Evolutionary conservation across 2,113 vertebrate genomes (phyloP), one percentile per base, ranked within the genome.

Genomic region (Rafetus swinhoei): DNA sequence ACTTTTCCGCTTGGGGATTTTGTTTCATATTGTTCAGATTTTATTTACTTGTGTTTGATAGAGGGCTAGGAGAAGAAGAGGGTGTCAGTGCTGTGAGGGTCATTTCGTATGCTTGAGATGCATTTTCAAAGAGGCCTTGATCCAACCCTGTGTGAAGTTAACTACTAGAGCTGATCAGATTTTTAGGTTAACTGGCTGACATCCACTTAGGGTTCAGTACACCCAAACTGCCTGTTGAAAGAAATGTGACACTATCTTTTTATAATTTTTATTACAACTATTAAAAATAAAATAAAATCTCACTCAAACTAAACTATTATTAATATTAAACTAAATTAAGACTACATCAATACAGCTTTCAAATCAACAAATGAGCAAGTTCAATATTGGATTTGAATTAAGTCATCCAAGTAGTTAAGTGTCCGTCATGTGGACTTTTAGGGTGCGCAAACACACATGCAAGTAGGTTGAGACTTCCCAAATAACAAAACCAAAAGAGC

Each of bases 311-410:
- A 74, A 39, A 74, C 7, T 10, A 35, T 39, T n/a, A n/a, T n/a
- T n/a, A n/a, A n/a, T n/a, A n/a, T n/a, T n/a, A n/a, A n/a, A n/a
- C n/a, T n/a, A n/a, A n/a, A n/a, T n/a, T 72, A 72, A 74, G 72
- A 74, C 39, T 74, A 39, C n/a, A 35, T 39, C 72, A 39, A 24
- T 39, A 74, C 19, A 74, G 35, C n/a, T 74, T 79, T n/a, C 12
- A 87, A 86, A 65, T 35, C 9, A 15, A 53, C 53, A 77, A 54
- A 82, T 2, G 0, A 82, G 12, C 0, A 21, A 0, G 54, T 62
- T 85, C 9, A 69, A 0, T 69, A 81, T 76, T n/a, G 9, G 21
- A 74, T 1, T 77, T 9, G 7, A 56, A 79, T 59, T n/a, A 77
- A 84, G 60, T 62, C 5, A 82, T 62, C 0, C 85, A 24, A 80